Conservation (phyloP, 2,797 vertebrate genomes). For the Danio tinwini region DNA sequence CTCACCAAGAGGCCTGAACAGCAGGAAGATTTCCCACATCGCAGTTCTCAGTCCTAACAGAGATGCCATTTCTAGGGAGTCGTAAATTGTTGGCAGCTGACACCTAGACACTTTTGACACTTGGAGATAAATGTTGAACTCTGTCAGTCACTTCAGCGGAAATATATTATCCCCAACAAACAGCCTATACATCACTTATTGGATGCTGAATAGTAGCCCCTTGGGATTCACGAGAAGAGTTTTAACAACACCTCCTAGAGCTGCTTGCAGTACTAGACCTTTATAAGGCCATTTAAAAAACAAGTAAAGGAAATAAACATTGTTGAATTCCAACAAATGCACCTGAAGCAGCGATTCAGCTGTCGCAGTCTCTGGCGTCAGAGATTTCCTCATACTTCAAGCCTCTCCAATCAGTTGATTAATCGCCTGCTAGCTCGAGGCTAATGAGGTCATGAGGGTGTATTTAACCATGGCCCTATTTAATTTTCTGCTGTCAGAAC, state of each 20-base stretch:
- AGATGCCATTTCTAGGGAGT: constrained; percentile 2
- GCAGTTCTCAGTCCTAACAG: constrained; percentile 11
- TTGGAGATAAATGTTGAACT: constrained; percentile 18
- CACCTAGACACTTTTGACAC: constrained; percentile 29
- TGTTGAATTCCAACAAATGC: not conserved
- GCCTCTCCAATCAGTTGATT: constrained; percentile 48
- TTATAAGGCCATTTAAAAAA: constrained; percentile 15
- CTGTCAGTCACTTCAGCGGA: not conserved
- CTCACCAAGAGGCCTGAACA: not conserved
- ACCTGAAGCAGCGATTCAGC: constrained; percentile 2
- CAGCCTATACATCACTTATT: constrained; percentile 1
- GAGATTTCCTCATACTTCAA: constrained; percentile 51
- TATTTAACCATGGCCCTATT: constrained; percentile 51
- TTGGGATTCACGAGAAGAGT: not conserved
- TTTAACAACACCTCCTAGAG: constrained; percentile 7
- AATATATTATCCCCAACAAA: constrained; percentile 24
- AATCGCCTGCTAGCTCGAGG: constrained; percentile 42
- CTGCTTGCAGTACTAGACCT: constrained; percentile 15
- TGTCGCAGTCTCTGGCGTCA: not conserved
- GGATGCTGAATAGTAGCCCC: not conserved
- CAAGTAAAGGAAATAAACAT: constrained; percentile 22
- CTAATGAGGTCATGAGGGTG: constrained; percentile 52
- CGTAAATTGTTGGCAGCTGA: constrained; percentile 29
- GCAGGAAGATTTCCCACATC: constrained; percentile 14
- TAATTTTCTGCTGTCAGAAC: constrained; percentile 49